Evolutionary conservation across 2,888 invertebrate species (phyloP).

Genomic region (Drosophila cyrtoloma): DNA sequence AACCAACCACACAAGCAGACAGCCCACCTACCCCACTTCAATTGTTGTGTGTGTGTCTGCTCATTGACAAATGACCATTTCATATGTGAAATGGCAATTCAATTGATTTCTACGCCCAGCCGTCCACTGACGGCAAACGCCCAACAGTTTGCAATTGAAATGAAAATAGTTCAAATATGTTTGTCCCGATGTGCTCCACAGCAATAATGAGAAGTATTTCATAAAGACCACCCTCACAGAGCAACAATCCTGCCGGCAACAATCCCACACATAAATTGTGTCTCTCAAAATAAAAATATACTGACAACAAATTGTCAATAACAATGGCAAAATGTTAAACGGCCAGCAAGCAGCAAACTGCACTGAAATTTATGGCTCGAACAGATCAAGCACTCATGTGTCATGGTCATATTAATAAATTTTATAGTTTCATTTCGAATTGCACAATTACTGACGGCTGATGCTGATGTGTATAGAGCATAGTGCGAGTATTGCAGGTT

Average conservation of each 20-base stretch:
- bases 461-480: neutral
- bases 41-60: conserved; percentile 54
- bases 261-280: conserved; percentile 65
- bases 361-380: conserved; percentile 69
- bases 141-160: conserved; percentile 74
- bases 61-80: conserved; percentile 81
- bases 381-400: conserved; percentile 70
- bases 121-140: neutral
- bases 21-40: conserved; percentile 20
- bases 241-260: neutral
- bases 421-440: conserved; percentile 71
- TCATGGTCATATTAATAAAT: conserved; percentile 75
- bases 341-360: conserved; percentile 41
- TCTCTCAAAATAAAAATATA: conserved; percentile 40
- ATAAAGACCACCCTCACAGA: conserved; percentile 53
- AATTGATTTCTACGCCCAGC: conserved; percentile 71
- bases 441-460: conserved; percentile 31
- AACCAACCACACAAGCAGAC: conserved; percentile 30
- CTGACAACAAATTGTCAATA: conserved; percentile 79
- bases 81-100: conserved; percentile 81
- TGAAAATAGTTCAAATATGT: conserved; percentile 79
- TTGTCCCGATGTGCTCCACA: conserved; percentile 50
- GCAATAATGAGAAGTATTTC: conserved; percentile 77
- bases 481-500: neutral
- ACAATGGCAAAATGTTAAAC: conserved; percentile 72